phyloP scores from a whole-genome alignment of 2,113 vertebrate species.

The Campylomormyrus tamandua region DNA sequence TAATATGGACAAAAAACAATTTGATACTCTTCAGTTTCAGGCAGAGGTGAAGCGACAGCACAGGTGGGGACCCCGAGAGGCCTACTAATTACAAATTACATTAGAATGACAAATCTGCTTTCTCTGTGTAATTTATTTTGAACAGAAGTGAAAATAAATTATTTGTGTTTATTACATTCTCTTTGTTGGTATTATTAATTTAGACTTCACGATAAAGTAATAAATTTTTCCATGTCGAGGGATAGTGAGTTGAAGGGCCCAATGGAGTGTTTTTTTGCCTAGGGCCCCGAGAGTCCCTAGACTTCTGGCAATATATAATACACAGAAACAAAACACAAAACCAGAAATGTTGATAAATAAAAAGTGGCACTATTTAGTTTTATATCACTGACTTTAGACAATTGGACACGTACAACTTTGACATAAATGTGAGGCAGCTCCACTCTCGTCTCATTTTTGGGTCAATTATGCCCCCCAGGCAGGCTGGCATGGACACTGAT shows the following conservation, averaged over 20 bases:
- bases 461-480: slow-evolving; percentile 33
- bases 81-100: neutral
- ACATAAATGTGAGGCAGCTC: neutral
- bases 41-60: neutral
- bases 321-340: neutral
- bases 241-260: neutral
- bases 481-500: slow-evolving; percentile 28
- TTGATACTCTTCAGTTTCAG: neutral
- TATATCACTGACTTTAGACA: neutral
- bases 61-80: neutral
- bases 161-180: neutral
- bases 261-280: neutral
- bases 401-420: neutral
- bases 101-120: neutral
- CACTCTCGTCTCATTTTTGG: slow-evolving; percentile 25
- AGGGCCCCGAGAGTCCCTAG: neutral
- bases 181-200: neutral
- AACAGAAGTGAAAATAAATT: neutral
- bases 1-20: neutral
- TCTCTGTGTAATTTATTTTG: neutral
- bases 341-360: neutral
- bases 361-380: neutral
- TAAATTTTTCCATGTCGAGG: neutral
- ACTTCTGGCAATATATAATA: neutral
- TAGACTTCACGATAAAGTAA: neutral